Base-by-base conservation (phyloP, 2,888 invertebrate species). In the Phoronis australis region DNA sequence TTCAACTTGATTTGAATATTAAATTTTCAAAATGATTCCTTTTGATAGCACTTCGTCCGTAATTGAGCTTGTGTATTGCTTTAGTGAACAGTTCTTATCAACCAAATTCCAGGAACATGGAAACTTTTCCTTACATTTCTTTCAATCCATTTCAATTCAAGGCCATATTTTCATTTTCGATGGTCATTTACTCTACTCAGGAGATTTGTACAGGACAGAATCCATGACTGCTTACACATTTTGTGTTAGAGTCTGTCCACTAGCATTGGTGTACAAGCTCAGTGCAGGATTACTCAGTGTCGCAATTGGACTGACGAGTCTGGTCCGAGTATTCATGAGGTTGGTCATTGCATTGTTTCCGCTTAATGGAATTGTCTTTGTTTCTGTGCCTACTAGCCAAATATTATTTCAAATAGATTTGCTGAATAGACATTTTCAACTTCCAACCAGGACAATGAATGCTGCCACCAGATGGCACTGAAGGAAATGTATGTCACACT, bases 171-270 rank as follows among this genome's bases (percentile, higher is more conserved):
- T 37, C 37, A 37, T 37, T 18, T 18, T 20, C 20, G 37, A 37
- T 37, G 37, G n/a, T n/a, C 4, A 20, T 22, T 41, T 41, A 18
- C 20, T 20, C n/a, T n/a, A n/a, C 24, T 42, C 43, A 25, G 4
- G 26, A 25, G 23, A 23, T 25, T 45, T 37, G 23, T 45, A 37
- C 35, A 23, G 20, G 22, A 24, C 45, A 37, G 35, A 31, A 31
- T 40, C 24, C 40, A 24, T 39, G 24, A 23, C 39, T 22, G 21
- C 46, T 37, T 39, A n/a, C n/a, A n/a, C n/a, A n/a, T n/a, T n/a
- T n/a, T n/a, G n/a, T n/a, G n/a, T n/a, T n/a, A n/a, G n/a, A n/a
- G n/a, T n/a, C n/a, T n/a, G n/a, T n/a, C n/a, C n/a, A n/a, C n/a
- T n/a, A n/a, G n/a, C n/a, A n/a, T n/a, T n/a, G n/a, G n/a, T n/a